A percentile compares a stretch with the other conserved stretches of the same genome.
These are phyloP conservation scores for Scophthalmus maximus DNA, from an alignment of 2,113 vertebrate genomes.

Conservation along the genomic window DNA sequence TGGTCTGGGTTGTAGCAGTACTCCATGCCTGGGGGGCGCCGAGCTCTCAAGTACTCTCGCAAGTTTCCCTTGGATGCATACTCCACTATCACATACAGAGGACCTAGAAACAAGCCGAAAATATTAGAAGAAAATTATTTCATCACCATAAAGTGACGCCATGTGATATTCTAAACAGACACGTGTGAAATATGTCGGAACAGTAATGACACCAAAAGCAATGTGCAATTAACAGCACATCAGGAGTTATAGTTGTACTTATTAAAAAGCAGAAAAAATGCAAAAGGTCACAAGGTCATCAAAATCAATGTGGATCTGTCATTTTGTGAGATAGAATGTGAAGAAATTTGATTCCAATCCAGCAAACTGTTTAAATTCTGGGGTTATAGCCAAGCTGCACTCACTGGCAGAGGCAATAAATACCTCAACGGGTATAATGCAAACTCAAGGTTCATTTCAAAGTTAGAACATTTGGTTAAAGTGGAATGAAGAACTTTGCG, in stretches of 20 bases:
- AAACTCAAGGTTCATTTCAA: not conserved
- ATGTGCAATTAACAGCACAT: not conserved
- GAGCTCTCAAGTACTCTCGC: slow-evolving; percentile 92
- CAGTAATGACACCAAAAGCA: not conserved
- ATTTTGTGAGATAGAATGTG: no score
- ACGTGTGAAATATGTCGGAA: not conserved
- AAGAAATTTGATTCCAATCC: not conserved
- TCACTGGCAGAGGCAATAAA: not conserved
- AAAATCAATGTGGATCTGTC: not conserved
- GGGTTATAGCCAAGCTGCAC: not conserved
- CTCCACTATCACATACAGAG: slow-evolving; percentile 95
- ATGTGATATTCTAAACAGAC: not conserved
- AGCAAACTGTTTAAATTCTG: not conserved
- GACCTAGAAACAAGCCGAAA: slow-evolving; percentile 80
- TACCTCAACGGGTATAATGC: not conserved
- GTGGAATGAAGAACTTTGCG: not conserved
- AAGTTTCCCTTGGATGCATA: slow-evolving; percentile 97
- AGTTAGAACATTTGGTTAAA: slow-evolving; percentile 7
- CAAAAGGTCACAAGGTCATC: not conserved
- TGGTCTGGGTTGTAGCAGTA: slow-evolving; percentile 96
- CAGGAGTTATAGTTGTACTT: no score
- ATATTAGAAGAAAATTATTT: not conserved
- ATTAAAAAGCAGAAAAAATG: not conserved
- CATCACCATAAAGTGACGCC: not conserved
- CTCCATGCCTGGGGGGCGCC: slow-evolving; percentile 95